Evolutionary conservation across 2,888 invertebrate genomes (phyloP), one percentile per base, ranked within the genome.

Genomic region (Drosophila picticornis): DNA sequence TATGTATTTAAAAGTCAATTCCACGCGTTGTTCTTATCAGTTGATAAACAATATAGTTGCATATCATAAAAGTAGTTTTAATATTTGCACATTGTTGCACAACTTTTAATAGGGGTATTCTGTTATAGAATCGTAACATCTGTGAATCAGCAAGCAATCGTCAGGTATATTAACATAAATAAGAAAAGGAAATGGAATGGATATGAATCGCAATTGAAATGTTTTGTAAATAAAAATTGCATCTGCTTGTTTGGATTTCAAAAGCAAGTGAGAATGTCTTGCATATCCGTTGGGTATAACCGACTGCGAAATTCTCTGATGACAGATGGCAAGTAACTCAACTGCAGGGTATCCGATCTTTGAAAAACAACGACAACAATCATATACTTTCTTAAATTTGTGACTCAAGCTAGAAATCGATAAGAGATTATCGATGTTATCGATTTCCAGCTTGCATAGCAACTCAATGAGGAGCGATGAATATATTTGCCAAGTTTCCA

Each of bases 171-270:
- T 7, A 22, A 25, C 46, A 46, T 46, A 46, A 46, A 46, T 46
- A 22, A 25, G 46, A 4, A 25, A 46, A 16, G 38, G 56, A 62
- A 61, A 51, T 25, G 48, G 51, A 46, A 34, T 34, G 32, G 13
- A 34, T 34, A 16, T 38, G 68, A 64, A 56, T 56, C 4, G 1
- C 46, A 38, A 36, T 36, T 36, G 38, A 34, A 36, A 56, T 56
- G 34, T 29, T 68, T 64, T 62, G 75, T 80, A 77, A 81, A 81
- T 80, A 81, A 50, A 68, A 73, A 60, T 67, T 70, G 36, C 55
- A 77, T 62, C 52, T 72, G 58, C 27, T 50, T 46, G 46, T 46
- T 46, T 13, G 22, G 22, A 46, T 46, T 22, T 46, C 46, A 46
- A 22, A 46, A 46, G 22, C 22, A 13, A 22, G 22, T 46, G 46